A percentile compares a stretch with the other conserved stretches of the same genome.
Conservation (phyloP, 2,113 vertebrate species). For the Pachypanchax playfairii region DNA sequence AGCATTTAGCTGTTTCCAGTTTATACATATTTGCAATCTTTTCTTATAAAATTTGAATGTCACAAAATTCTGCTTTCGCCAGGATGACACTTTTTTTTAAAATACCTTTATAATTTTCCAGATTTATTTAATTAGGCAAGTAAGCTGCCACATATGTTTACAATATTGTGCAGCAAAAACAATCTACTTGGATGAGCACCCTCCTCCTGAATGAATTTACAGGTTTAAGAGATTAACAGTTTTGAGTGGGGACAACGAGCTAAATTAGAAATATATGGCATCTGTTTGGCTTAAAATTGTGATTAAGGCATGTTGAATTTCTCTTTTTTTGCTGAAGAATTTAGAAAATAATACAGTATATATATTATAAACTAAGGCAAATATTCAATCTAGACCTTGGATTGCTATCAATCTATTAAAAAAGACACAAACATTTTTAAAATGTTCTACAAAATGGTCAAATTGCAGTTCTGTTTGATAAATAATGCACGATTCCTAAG, state of each 20-base stretch:
- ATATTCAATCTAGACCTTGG: too few relatives aligned
- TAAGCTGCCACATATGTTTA: too few relatives aligned
- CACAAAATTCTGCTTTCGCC: too few relatives aligned
- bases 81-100: too few relatives aligned
- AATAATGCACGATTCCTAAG: conserved; percentile 43
- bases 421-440: conserved; percentile 10
- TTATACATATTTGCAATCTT: too few relatives aligned
- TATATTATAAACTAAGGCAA: too few relatives aligned
- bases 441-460: not conserved
- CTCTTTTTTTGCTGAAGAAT: not conserved
- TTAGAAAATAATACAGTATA: not conserved
- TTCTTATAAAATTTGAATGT: too few relatives aligned
- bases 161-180: too few relatives aligned
- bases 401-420: not conserved
- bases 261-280: not conserved
- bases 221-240: not conserved
- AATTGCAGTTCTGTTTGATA: conserved; percentile 10
- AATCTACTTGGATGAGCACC: too few relatives aligned
- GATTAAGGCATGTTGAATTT: not conserved
- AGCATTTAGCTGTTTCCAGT: too few relatives aligned
- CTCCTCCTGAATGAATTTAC: not conserved
- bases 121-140: too few relatives aligned
- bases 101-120: too few relatives aligned
- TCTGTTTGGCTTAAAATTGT: not conserved
- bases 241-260: not conserved